Evolutionary conservation across 2,888 invertebrate species (phyloP).

Genomic region (Sycophila texana): DNA sequence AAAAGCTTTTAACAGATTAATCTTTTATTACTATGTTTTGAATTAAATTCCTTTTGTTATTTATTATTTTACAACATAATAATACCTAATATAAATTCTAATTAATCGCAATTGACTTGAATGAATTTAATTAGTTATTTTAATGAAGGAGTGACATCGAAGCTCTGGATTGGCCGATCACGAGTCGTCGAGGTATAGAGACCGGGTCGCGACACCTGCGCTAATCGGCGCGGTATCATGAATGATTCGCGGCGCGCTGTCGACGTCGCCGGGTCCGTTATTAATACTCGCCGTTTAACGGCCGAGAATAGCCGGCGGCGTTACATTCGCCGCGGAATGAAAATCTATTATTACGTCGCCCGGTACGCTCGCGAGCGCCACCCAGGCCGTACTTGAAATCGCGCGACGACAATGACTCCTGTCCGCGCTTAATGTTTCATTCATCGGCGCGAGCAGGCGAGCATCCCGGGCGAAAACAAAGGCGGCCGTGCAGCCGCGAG

Average conservation of each 20-base stretch:
- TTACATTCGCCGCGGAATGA: slow-evolving; percentile 50
- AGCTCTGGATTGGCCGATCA: no score
- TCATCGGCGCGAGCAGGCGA: slow-evolving; percentile 34
- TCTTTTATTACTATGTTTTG: no score
- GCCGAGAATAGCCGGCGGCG: slow-evolving; percentile 48
- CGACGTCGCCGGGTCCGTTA: slow-evolving; percentile 25
- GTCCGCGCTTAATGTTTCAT: slow-evolving; percentile 52
- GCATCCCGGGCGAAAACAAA: slow-evolving; percentile 25
- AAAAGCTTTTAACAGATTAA: no score
- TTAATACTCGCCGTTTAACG: slow-evolving; percentile 48
- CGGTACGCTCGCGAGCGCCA: not conserved
- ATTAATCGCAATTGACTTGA: no score
- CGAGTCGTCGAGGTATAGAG: no score
- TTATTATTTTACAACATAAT: no score
- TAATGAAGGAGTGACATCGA: no score
- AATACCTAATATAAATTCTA: no score
- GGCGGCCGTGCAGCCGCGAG: not conserved
- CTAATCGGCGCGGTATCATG: slow-evolving; percentile 31
- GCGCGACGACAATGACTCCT: slow-evolving; percentile 50
- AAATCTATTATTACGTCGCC: slow-evolving; percentile 53
- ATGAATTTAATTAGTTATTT: no score
- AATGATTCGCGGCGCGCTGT: slow-evolving; percentile 21
- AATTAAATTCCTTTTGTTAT: no score
- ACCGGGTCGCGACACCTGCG: not conserved
- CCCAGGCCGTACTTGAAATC: slow-evolving; percentile 7